Evolutionary conservation across 2,888 invertebrate species (phyloP).

Genomic region (Leptothorax acervorum): DNA sequence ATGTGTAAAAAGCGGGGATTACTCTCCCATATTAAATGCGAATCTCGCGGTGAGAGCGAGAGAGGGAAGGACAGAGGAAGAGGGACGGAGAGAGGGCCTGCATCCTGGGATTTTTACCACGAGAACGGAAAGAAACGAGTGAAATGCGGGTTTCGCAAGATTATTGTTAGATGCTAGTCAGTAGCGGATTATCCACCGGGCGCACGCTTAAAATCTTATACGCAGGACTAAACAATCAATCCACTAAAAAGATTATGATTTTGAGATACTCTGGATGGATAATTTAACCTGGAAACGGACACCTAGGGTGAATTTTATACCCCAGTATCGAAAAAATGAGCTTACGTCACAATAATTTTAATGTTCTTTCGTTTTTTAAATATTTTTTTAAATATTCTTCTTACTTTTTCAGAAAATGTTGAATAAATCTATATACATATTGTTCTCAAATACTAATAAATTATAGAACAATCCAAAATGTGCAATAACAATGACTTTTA

Average conservation of each 20-base stretch:
- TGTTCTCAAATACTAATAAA: too few relatives aligned
- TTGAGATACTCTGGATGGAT: not conserved
- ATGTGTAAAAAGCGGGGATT: conserved; percentile 28
- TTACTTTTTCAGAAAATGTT: too few relatives aligned
- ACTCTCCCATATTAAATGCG: conserved; percentile 26
- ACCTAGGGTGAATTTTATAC: too few relatives aligned
- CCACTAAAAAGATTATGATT: not conserved
- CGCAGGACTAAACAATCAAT: not conserved
- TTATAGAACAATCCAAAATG: too few relatives aligned
- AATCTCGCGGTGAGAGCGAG: not conserved
- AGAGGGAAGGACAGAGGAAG: not conserved
- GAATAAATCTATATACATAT: too few relatives aligned
- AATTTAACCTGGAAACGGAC: too few relatives aligned
- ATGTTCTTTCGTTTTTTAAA: too few relatives aligned
- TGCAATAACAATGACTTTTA: too few relatives aligned
- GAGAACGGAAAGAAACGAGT: conserved; percentile 28
- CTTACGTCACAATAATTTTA: not conserved
- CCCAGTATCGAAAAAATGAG: too few relatives aligned
- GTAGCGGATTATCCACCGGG: not conserved
- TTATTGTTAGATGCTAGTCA: conserved; percentile 32
- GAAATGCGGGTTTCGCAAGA: conserved; percentile 24
- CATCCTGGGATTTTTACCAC: conserved; percentile 22
- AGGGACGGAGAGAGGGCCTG: not conserved
- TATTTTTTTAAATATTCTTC: too few relatives aligned
- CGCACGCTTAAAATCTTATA: not conserved